phyloP scores from a whole-genome alignment of 2,113 vertebrate species.

The Oenanthe oenanthe region DNA sequence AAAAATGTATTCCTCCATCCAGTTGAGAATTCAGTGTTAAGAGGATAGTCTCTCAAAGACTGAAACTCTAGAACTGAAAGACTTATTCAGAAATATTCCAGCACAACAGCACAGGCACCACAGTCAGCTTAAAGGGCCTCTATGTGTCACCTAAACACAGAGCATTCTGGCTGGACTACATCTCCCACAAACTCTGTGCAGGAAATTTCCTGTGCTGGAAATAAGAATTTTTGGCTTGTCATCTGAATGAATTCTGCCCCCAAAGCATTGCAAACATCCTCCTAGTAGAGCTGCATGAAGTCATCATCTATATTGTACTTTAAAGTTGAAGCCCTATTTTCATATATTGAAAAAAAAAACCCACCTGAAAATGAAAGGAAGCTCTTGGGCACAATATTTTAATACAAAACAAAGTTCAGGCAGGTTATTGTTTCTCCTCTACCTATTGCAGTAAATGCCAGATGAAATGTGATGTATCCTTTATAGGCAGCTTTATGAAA shows the following conservation, averaged over 20 bases:
- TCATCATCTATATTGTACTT: not conserved
- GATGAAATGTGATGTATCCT: not conserved
- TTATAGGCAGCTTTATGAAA: not conserved
- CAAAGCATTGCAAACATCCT: not conserved
- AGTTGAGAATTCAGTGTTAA: not conserved
- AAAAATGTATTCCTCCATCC: not conserved
- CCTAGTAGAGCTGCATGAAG: not conserved
- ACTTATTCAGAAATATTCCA: not conserved
- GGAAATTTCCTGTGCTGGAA: not conserved
- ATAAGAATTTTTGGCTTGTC: not conserved
- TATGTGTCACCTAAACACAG: not conserved
- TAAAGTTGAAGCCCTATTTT: not conserved
- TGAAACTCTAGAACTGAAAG: not conserved
- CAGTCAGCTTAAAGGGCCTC: not conserved
- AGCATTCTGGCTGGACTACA: not conserved
- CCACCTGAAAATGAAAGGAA: not conserved
- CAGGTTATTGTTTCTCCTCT: not conserved
- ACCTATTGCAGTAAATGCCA: not conserved
- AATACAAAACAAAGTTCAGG: not conserved
- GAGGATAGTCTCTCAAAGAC: not conserved
- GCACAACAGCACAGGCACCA: not conserved
- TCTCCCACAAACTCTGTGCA: not conserved
- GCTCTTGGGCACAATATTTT: not conserved
- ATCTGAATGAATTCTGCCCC: not conserved
- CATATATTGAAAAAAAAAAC: not conserved